A percentile compares a stretch with the other conserved stretches of the same genome.
These are phyloP conservation scores for Meganola albula DNA, from an alignment of 2,888 invertebrate genomes.

Conservation along the genomic window DNA sequence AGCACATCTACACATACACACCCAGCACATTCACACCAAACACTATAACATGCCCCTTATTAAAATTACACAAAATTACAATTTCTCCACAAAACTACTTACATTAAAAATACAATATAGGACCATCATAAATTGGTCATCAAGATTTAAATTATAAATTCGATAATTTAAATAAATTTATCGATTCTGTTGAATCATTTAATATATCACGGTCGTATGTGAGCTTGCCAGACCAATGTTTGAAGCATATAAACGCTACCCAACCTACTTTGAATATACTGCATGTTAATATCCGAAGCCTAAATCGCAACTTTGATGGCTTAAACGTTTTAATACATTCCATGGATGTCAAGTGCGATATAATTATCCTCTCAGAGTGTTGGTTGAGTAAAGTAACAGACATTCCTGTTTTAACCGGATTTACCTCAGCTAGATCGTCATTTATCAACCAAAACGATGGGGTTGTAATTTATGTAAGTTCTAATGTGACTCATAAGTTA, in stretches of 20 bases:
- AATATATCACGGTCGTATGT: neutral
- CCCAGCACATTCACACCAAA: no score
- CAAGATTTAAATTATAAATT: no score
- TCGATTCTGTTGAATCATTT: neutral
- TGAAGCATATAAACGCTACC: neutral
- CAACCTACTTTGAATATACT: no score
- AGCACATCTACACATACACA: no score
- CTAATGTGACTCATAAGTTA: neutral
- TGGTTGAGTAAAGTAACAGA: slow-evolving; percentile 1
- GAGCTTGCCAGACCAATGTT: neutral
- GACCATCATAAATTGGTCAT: neutral
- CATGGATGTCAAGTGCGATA: slow-evolving; percentile 1
- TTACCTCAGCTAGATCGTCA: slow-evolving; percentile 1
- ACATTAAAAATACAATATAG: neutral
- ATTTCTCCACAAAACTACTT: neutral
- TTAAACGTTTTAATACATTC: no score
- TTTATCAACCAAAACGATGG: neutral
- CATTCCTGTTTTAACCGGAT: slow-evolving; percentile 1
- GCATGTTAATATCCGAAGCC: no score
- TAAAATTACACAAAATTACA: neutral
- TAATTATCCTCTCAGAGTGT: slow-evolving; percentile 2
- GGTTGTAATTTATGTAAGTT: neutral
- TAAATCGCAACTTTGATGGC: no score
- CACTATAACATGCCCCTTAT: no score
- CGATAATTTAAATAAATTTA: no score